Evolutionary conservation across 2,113 vertebrate species (phyloP), one percentile per base, ranked within the genome.

Genomic region (Brachirus orientalis): DNA sequence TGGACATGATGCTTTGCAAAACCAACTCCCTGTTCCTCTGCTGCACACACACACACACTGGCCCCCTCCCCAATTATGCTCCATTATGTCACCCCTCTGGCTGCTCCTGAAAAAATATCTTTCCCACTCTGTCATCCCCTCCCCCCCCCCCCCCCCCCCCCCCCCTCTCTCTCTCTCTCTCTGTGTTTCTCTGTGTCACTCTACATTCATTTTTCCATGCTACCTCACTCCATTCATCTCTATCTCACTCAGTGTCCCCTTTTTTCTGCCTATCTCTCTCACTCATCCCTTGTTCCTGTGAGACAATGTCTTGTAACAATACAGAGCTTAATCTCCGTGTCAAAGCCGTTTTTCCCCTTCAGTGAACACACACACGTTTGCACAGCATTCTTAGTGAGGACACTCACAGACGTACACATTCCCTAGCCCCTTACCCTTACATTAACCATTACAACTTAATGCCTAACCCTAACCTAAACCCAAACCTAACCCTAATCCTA

Each of bases 291-390:
- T 92, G 92, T 94, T 95, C 95, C 94, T 94, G 94, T 94, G 95
- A 96, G 96, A 98, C 95, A 97, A 96, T 97, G 95, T 97, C 95
- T 96, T 95, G 94, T 95, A 95, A 98, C 95, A 97, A 96, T 96
- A 91, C 95, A 87, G 86, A 92, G 94, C 92, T 95, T 98, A 97
- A 98, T 98, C 97, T 98, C 96, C 93, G 95, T 97, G 96, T 97
- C 97, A 98, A 97, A 97, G 96, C 95, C 92, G 95, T 96, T 98
- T 98, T 96, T 95, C 96, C 95, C 93, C 97, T 95, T 94, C 94
- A 92, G 93, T 90, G 94, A 95, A 93, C 95, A 95, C 71, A 70
- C 71, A 82, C 54, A 18, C 4, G 35, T 50, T 57, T 65, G 18
- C 36, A 2, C 20, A 59, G 8, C 16, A 7, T 55, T 7, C 57